Evolutionary conservation across 2,797 vertebrate species (phyloP), one percentile per base, ranked within the genome.

Genomic region (Sebastes matsubarae): DNA sequence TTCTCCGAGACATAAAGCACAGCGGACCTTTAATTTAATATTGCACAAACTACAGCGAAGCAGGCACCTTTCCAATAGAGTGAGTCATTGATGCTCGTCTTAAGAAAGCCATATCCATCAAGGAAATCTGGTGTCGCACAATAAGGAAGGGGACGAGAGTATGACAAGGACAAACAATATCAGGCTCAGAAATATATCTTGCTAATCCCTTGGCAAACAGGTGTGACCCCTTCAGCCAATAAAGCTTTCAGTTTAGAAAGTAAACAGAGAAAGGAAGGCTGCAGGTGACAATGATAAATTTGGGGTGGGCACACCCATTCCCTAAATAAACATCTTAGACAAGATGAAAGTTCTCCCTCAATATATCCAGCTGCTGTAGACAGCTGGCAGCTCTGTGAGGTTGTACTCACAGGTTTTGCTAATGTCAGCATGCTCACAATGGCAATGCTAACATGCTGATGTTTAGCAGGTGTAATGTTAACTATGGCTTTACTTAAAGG

Each of bases 181-280:
- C 73, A 68, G 65, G 54, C 84, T 73, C 68, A 55, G 76, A 86
- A 80, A 81, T 86, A 88, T 92, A 89, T 83, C 80, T 87, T 73
- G 61, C 79, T 89, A 88, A 90, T 90, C 83, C 88, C 73, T 91
- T 84, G 85, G 87, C 83, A 90, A 93, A 90, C 74, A 84, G 80
- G 75, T 81, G 81, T 80, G 90, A 92, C 87, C 89, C 69, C 79
- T 89, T 75, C 60, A 89, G 91, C 92, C 90, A 91, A 92, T 91
- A 93, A 91, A 92, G 87, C 80, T 85, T 81, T 72, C 29, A 86
- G 66, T 64, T 91, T 84, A 80, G 38, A 81, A 80, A 77, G 84
- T 63, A 87, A 89, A 86, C 66, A 63, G 64, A 66, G 27, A 70
- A 67, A n/a, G 25, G 46, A 83, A 83, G 30, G 82, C 73, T 75